A percentile compares a stretch with the other conserved stretches of the same genome.
These are phyloP conservation scores for Ambastaia sidthimunki DNA, from an alignment of 2,797 vertebrate species.

Conservation along the genomic window DNA sequence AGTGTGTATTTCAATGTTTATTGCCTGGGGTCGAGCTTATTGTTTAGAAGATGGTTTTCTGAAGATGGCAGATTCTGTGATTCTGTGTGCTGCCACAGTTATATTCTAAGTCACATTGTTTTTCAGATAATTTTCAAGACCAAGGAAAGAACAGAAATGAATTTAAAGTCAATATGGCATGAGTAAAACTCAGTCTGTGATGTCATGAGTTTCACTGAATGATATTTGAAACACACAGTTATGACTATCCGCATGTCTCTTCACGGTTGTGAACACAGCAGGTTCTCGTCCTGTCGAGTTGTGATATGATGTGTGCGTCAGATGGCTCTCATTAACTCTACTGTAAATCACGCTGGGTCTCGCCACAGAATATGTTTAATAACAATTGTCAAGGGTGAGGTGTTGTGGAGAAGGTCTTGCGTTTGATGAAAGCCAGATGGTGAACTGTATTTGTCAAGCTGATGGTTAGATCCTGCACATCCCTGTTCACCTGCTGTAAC, in stretches of 20 bases:
- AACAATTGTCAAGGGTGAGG: slow-evolving; percentile 16
- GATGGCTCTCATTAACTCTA: slow-evolving; percentile 36
- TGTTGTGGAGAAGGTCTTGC: slow-evolving; percentile 24
- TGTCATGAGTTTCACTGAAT: background rate
- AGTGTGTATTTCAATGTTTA: no score
- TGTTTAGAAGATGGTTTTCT: no score
- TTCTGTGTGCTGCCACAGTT: no score
- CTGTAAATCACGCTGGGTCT: slow-evolving; percentile 26
- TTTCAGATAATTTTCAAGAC: background rate
- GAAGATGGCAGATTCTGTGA: no score
- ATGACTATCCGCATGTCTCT: background rate
- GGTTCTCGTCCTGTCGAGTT: slow-evolving; percentile 21
- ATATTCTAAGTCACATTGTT: no score
- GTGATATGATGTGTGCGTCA: slow-evolving; percentile 28
- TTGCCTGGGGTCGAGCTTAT: no score
- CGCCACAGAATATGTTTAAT: background rate
- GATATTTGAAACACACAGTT: slow-evolving; percentile 1
- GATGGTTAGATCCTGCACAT: background rate
- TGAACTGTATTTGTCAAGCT: background rate
- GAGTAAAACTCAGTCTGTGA: background rate
- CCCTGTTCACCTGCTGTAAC: no score
- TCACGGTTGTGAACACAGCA: background rate
- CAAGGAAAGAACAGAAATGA: background rate
- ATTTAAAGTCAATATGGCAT: background rate
- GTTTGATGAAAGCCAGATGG: slow-evolving; percentile 39